Evolutionary conservation across 2,888 invertebrate genomes (phyloP).

Genomic region (Pristionchus fissidentatus): DNA sequence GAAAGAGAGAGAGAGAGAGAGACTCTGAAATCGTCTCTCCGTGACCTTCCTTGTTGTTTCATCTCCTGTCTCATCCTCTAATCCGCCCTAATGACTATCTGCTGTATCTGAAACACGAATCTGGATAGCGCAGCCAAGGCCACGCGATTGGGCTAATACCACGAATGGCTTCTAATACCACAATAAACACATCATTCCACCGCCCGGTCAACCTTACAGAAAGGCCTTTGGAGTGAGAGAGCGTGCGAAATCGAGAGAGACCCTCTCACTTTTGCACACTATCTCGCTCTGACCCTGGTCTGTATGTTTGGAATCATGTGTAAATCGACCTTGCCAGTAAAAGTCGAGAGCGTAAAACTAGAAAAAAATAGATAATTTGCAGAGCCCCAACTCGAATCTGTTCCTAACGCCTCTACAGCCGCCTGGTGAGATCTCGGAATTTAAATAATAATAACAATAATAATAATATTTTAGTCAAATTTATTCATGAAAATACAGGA

Average conservation of each 20-base stretch:
- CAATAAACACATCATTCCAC: too few relatives aligned
- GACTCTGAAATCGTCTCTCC: neutral
- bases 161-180: too few relatives aligned
- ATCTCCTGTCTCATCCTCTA: neutral
- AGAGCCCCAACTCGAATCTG: conserved; percentile 6
- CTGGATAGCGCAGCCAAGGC: neutral
- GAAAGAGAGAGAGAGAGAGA: neutral
- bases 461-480: neutral
- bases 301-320: neutral
- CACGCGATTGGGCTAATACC: too few relatives aligned
- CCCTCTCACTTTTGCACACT: too few relatives aligned
- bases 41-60: conserved; percentile 32
- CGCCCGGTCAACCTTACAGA: too few relatives aligned
- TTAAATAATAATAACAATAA: too few relatives aligned
- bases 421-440: neutral
- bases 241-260: too few relatives aligned
- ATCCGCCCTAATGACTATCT: neutral
- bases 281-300: neutral
- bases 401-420: conserved; percentile 38
- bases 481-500: neutral
- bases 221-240: too few relatives aligned
- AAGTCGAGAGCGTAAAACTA: neutral
- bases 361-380: neutral
- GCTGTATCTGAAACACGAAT: neutral
- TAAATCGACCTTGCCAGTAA: too few relatives aligned